phyloP scores from a whole-genome alignment of 2,113 vertebrate genomes.

The Aplodontia rufa region DNA sequence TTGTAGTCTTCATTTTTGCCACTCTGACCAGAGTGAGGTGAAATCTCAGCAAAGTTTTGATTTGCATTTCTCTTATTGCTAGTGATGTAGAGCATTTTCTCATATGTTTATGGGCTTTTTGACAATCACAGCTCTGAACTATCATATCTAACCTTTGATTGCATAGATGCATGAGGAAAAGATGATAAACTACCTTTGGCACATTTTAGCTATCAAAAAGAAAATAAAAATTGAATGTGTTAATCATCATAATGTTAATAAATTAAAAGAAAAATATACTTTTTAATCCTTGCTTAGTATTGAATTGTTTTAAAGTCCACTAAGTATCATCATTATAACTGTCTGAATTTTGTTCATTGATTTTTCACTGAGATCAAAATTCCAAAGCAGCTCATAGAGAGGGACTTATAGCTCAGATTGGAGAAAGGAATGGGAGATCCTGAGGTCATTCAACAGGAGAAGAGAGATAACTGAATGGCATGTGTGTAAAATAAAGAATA shows the following conservation, averaged over 20 bases:
- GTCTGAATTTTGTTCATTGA: neutral
- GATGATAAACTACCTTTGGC: neutral
- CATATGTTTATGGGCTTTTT: too few relatives aligned
- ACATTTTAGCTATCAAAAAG: neutral
- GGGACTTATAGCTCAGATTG: neutral
- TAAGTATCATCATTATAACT: neutral
- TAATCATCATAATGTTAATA: neutral
- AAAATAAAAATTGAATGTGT: neutral
- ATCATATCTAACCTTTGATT: neutral
- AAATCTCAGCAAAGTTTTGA: too few relatives aligned
- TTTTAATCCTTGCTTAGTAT: neutral
- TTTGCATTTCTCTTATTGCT: too few relatives aligned
- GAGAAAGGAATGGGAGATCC: neutral
- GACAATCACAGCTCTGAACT: neutral
- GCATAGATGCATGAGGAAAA: neutral
- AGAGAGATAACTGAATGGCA: neutral
- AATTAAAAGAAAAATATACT: neutral
- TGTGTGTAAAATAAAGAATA: slow-evolving; percentile 16
- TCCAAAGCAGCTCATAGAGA: neutral
- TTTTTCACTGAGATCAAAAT: neutral
- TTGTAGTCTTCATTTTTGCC: too few relatives aligned
- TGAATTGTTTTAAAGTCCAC: neutral
- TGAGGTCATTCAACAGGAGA: neutral
- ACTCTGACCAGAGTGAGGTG: too few relatives aligned
- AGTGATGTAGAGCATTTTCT: too few relatives aligned